Evolutionary conservation across 2,113 vertebrate species (phyloP).

Genomic region (Callipepla squamata): DNA sequence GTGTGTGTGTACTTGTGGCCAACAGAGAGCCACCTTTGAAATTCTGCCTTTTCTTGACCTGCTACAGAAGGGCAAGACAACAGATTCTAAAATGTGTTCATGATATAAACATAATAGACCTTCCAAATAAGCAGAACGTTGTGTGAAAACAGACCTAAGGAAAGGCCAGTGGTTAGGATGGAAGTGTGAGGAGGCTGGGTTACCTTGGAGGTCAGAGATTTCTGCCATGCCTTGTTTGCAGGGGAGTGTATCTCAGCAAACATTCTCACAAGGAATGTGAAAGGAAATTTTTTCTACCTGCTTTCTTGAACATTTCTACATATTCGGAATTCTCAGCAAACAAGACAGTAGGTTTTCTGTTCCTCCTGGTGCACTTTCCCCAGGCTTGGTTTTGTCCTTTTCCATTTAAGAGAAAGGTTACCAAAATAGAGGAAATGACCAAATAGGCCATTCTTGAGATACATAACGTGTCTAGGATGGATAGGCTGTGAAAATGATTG

Average conservation of each 20-base stretch:
- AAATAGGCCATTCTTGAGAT: not conserved
- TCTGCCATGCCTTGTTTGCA: not conserved
- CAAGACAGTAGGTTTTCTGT: not conserved
- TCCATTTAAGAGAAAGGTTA: not conserved
- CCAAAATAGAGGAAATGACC: accelerated
- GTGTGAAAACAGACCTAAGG: accelerated
- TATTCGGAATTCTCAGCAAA: not conserved
- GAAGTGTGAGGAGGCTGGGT: not conserved
- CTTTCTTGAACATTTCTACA: not conserved
- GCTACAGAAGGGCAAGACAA: not conserved
- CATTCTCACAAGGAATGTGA: not conserved
- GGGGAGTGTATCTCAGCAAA: not conserved
- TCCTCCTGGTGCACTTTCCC: too few relatives aligned
- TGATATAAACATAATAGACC: not conserved
- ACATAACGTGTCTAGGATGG: accelerated
- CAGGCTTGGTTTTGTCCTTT: not conserved
- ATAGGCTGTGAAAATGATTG: not conserved
- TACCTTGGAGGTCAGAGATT: not conserved
- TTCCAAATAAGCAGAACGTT: not conserved
- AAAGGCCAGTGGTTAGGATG: not conserved
- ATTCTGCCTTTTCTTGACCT: not conserved
- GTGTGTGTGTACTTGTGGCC: not conserved
- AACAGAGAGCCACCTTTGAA: not conserved
- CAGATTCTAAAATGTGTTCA: not conserved
- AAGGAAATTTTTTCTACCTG: not conserved